Base-by-base conservation (phyloP, 2,888 invertebrate genomes). In the Hololepta plana region DNA sequence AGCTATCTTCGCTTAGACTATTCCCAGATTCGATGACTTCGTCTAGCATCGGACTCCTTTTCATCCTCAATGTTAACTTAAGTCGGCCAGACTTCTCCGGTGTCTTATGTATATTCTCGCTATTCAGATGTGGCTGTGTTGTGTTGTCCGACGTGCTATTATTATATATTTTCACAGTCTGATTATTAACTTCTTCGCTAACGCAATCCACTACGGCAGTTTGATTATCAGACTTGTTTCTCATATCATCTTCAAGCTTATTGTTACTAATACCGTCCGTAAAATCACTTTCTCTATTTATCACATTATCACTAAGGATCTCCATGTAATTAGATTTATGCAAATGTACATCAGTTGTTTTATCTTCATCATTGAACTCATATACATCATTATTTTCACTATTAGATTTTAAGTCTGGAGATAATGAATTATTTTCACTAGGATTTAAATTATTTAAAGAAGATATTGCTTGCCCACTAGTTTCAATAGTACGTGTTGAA, bases 61-160 rank as follows among this genome's bases (percentile, higher is more conserved):
- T 87, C 66, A 88, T 80, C 4, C 85, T 67, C 31, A 88, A 53
- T 4, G 84, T 85, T 33, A 88, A 51, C 46, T 84, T 84, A 26
- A 85, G 51, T 4, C 76, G 64, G 26, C 50, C 49, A 27, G 46
- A 41, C 27, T 50, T 52, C 24, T 45, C 45, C n/a, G 46, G 45
- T 12, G 46, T 46, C 26, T 38, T 39, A 37, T 49, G 42, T 32
- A 43, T n/a, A n/a, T n/a, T n/a, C n/a, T n/a, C n/a, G n/a, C n/a
- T n/a, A n/a, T n/a, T n/a, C n/a, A n/a, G n/a, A n/a, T n/a, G n/a
- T n/a, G 32, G 28, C 8, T 27, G 19, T 15, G 26, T 23, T 23
- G 20, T 16, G 24, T 24, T 26, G 14, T 30, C 23, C 23, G 23
- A 21, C 21, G 16, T 17, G 16, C 15, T 33, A 31, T 29, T 23